phyloP scores from a whole-genome alignment of 2,888 invertebrate genomes.

The Drepana falcataria region DNA sequence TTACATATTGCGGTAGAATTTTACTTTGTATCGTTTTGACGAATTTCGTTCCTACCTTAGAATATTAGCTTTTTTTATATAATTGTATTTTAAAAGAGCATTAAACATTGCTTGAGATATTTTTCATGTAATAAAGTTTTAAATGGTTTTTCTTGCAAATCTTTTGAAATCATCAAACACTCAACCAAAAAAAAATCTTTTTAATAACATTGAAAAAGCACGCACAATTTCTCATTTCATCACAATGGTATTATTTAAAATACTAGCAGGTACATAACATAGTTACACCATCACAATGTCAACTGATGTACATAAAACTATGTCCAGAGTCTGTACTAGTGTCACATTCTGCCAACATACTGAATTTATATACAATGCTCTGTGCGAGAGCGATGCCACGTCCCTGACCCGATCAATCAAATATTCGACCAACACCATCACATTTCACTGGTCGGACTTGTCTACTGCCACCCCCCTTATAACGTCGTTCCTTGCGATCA shows the following conservation, averaged over 20 bases:
- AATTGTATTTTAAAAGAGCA: no score
- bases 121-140: no score
- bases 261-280: constrained; percentile 61
- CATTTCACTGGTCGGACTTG: constrained; percentile 3
- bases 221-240: constrained; percentile 54
- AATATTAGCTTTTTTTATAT: no score
- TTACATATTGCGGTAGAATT: no score
- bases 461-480: neutral
- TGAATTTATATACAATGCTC: constrained; percentile 23
- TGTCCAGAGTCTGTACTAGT: constrained; percentile 6
- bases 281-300: constrained; percentile 45
- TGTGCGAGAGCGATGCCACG: constrained; percentile 33
- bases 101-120: no score
- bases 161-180: neutral
- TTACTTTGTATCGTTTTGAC: no score
- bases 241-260: constrained; percentile 46
- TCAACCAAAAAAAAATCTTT: constrained; percentile 45
- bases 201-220: constrained; percentile 67
- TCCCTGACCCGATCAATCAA: constrained; percentile 21
- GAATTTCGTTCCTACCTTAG: no score
- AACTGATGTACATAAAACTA: constrained; percentile 2
- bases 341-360: constrained; percentile 17
- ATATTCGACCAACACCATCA: constrained; percentile 19
- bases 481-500: no score
- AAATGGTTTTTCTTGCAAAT: no score